Conservation (phyloP, 2,797 vertebrate genomes). For the Perodicticus potto region DNA sequence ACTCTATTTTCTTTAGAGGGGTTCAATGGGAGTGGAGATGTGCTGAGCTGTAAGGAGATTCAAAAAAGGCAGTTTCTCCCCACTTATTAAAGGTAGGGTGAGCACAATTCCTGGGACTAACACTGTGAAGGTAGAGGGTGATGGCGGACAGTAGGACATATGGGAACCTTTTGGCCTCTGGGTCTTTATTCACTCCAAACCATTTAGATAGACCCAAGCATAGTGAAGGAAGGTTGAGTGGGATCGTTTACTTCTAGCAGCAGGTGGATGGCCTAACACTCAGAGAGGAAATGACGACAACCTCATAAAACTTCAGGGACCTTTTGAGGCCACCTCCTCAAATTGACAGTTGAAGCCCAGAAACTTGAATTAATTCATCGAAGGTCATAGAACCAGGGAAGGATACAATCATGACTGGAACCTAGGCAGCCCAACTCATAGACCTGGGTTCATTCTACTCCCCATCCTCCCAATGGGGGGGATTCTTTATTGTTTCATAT, state of each 20-base stretch:
- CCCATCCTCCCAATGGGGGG: not conserved
- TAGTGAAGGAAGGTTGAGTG: not conserved
- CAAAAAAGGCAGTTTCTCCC: not conserved
- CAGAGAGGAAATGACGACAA: constrained; percentile 32
- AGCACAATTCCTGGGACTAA: not conserved
- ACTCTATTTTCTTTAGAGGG: constrained; percentile 7
- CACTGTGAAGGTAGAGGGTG: not conserved
- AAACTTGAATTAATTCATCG: constrained; percentile 8
- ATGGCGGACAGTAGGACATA: not conserved
- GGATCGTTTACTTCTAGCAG: not conserved
- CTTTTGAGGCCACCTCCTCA: not conserved
- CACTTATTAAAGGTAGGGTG: not conserved
- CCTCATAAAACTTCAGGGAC: not conserved
- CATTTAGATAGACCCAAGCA: not conserved
- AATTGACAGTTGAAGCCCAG: not conserved
- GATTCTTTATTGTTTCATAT: constrained; percentile 23
- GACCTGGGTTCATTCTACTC: not conserved
- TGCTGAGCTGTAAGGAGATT: not conserved
- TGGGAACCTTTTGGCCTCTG: not conserved
- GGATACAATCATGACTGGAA: not conserved
- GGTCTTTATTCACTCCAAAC: constrained; percentile 38
- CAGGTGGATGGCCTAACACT: not conserved
- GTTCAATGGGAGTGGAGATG: not conserved
- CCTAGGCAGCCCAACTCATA: not conserved
- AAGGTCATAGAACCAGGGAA: constrained; percentile 3